Conservation (phyloP, 2,113 vertebrate genomes). For the Pungitius pungitius region DNA sequence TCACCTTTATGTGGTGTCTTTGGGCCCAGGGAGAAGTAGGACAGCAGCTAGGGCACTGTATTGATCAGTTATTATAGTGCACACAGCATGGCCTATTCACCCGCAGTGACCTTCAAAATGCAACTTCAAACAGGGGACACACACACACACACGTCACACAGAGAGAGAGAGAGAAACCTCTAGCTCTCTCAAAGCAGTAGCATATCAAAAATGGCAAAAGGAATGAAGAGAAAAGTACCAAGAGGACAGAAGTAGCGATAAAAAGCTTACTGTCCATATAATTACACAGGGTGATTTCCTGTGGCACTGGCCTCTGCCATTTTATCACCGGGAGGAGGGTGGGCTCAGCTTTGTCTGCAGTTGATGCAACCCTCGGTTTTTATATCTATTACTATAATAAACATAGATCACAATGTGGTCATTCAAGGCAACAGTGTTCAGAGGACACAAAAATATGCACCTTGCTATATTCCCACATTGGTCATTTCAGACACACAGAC, state of each 20-base stretch:
- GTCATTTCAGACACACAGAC: background rate
- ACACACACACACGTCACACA: background rate
- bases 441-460: background rate
- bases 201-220: background rate
- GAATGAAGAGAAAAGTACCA: slow-evolving; percentile 10
- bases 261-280: slow-evolving; percentile 24
- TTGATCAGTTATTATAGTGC: slow-evolving; percentile 64
- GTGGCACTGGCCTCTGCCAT: slow-evolving; percentile 11
- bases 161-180: too few species aligned
- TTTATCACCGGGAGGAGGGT: slow-evolving; percentile 20
- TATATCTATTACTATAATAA: slow-evolving; percentile 24
- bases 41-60: slow-evolving; percentile 61
- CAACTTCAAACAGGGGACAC: slow-evolving; percentile 23
- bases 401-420: slow-evolving; percentile 31
- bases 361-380: slow-evolving; percentile 20
- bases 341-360: slow-evolving; percentile 6
- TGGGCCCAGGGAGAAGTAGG: slow-evolving; percentile 55
- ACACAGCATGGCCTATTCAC: slow-evolving; percentile 32
- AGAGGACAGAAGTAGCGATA: slow-evolving; percentile 17
- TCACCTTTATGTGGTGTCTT: slow-evolving; percentile 9
- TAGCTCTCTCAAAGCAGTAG: slow-evolving; percentile 5
- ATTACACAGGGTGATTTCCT: slow-evolving; percentile 44
- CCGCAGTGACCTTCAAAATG: slow-evolving; percentile 59
- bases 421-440: background rate
- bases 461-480: background rate